Percentiles rank a stretch among this genome's conserved stretches.
Conservation (phyloP, 2,113 vertebrate genomes). For the Chionomys nivalis region DNA sequence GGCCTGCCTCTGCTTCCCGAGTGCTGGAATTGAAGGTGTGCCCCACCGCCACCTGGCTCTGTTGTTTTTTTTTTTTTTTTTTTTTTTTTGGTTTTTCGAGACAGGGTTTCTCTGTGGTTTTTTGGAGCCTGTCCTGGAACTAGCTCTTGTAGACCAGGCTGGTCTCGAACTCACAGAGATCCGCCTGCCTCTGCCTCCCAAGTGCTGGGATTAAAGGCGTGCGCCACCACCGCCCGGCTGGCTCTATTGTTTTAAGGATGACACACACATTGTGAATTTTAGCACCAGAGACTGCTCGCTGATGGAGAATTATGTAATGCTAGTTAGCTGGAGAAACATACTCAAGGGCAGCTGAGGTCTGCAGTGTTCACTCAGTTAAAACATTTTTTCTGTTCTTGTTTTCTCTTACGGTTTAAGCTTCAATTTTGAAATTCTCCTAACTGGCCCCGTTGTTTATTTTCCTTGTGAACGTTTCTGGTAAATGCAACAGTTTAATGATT, state of each 20-base stretch:
- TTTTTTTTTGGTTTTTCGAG: no score
- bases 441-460: constrained; percentile 63
- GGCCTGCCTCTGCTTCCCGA: no score
- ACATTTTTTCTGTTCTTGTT: constrained; percentile 10
- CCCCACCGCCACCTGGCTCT: accelerated
- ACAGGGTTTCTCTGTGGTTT: no score
- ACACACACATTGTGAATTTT: constrained; percentile 32
- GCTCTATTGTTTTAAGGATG: neutral
- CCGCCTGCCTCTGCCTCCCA: no score
- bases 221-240: accelerated
- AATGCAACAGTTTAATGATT: constrained; percentile 59
- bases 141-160: no score
- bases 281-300: constrained; percentile 17
- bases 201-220: neutral
- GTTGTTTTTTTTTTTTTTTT: no score
- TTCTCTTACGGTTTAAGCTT: constrained; percentile 50
- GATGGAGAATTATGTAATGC: constrained; percentile 43
- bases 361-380: neutral
- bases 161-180: no score
- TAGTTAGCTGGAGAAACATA: constrained; percentile 20
- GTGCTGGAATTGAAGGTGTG: neutral
- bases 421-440: constrained; percentile 64
- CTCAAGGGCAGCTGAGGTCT: constrained; percentile 46
- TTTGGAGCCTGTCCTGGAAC: no score
- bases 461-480: constrained; percentile 58